Base-by-base conservation (phyloP, 2,797 vertebrate species). In the Scolopax rusticola region DNA sequence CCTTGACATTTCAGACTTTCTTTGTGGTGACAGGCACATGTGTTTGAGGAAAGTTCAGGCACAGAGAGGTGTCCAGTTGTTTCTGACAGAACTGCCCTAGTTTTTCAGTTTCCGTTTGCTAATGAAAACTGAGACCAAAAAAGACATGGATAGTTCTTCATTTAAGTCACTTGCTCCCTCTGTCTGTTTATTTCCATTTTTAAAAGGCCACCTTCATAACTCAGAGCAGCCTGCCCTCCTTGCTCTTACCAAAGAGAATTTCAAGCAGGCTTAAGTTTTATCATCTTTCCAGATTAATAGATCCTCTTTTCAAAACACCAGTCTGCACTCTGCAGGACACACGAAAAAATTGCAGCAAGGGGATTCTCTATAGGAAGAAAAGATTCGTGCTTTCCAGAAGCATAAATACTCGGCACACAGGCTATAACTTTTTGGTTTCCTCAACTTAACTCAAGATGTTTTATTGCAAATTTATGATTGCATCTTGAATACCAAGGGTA, bases 161-260 rank as follows among this genome's bases (percentile, higher is more conserved):
- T 94, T 97, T 90, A 95, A 95, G 81, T 93, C 78, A 80, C 90
- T 84, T 90, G 78, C 78, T 78, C 73, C 40, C 75, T 87, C 88
- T 95, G 54, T 69, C 77, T 95, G 93, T 95, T 95, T 97, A 96
- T 96, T 95, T 97, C 96, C 93, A 95, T 97, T 96, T 97, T 96
- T 95, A 95, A 97, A 97, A 97, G 97, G 96, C 96, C 97, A 94
- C 71, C 76, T 95, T 97, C 96, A 94, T 97, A 97, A 97, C 88
- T 95, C 97, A 96, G 81, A 95, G 75, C 78, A 91, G 78, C n/a
- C 68, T 95, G 64, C 78, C 68, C 70, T 89, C 84, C 78, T 94
- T 80, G 57, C 64, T 74, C 57, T 92, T 88, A 93, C 81, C 54
- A 84, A 80, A 89, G 51, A 92, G 82, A 95, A 96, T 95, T 96